These are phyloP conservation scores for Cacatua alba DNA, from an alignment of 2,113 vertebrate species.

Conservation along the genomic window DNA sequence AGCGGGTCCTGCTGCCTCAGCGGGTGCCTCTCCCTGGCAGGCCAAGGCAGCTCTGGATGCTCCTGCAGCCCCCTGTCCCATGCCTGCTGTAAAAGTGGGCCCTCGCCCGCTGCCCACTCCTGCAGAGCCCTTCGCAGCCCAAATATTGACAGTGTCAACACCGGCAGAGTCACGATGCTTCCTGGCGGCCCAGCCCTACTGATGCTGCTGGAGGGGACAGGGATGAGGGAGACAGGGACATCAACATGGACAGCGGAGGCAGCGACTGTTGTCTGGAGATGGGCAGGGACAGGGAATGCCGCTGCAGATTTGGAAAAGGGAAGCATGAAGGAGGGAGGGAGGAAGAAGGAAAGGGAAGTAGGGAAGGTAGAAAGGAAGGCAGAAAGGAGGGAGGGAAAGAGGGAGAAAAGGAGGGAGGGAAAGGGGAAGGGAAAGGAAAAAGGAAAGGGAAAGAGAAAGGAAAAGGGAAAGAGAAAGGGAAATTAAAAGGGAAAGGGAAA, in stretches of 20 bases:
- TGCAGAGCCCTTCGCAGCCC: background rate
- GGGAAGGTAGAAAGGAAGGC: too few species aligned
- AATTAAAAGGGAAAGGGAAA: too few species aligned
- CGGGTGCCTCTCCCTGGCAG: background rate
- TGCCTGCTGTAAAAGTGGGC: background rate
- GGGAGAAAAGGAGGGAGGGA: too few species aligned
- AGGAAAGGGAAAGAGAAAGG: accelerated
- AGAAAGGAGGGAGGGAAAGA: too few species aligned
- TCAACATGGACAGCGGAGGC: background rate
- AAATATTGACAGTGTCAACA: background rate
- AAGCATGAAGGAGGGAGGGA: background rate
- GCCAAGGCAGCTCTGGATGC: background rate
- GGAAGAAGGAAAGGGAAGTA: background rate
- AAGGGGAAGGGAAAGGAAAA: accelerated
- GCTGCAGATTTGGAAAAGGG: background rate
- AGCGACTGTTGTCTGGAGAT: background rate
- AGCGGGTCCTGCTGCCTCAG: background rate
- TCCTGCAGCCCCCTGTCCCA: background rate
- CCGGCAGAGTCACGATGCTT: accelerated
- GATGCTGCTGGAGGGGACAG: background rate
- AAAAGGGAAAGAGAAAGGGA: accelerated
- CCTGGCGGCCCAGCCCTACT: background rate
- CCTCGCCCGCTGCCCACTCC: background rate
- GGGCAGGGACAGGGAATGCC: background rate
- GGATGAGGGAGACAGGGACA: background rate